phyloP scores from a whole-genome alignment of 2,113 vertebrate genomes.

The Phocoena sinus region DNA sequence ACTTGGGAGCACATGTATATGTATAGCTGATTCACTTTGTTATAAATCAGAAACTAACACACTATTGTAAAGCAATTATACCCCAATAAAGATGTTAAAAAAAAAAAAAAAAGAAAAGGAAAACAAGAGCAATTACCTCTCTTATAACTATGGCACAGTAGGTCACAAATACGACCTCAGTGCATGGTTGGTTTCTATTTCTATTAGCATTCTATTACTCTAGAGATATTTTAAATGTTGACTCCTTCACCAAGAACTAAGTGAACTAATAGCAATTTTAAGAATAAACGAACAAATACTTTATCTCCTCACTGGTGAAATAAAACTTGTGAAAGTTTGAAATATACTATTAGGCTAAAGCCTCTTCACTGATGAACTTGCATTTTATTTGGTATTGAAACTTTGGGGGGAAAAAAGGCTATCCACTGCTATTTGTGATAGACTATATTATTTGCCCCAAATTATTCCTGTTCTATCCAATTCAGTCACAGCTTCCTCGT shows the following conservation, averaged over 20 bases:
- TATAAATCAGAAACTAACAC: no score
- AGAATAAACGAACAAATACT: constrained; percentile 64
- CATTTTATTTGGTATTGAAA: neutral
- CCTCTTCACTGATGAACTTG: neutral
- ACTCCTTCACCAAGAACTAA: constrained; percentile 63
- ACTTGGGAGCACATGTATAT: no score
- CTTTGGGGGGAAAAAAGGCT: neutral
- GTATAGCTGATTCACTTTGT: no score
- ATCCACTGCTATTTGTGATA: neutral
- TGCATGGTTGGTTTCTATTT: constrained; percentile 39
- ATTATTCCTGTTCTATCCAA: neutral
- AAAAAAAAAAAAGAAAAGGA: no score
- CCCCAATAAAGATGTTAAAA: no score
- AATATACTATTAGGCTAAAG: neutral
- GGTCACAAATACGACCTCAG: constrained; percentile 67
- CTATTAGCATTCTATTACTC: constrained; percentile 50
- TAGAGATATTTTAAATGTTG: constrained; percentile 67
- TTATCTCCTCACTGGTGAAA: constrained; percentile 70
- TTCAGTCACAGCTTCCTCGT: neutral
- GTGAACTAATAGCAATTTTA: constrained; percentile 74
- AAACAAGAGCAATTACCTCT: constrained; percentile 73
- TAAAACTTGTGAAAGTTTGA: neutral
- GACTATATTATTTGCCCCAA: neutral
- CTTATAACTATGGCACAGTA: neutral
- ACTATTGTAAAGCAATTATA: no score